These are phyloP conservation scores for Istiophorus platypterus DNA, from an alignment of 2,113 vertebrate genomes.

Conservation along the genomic window DNA sequence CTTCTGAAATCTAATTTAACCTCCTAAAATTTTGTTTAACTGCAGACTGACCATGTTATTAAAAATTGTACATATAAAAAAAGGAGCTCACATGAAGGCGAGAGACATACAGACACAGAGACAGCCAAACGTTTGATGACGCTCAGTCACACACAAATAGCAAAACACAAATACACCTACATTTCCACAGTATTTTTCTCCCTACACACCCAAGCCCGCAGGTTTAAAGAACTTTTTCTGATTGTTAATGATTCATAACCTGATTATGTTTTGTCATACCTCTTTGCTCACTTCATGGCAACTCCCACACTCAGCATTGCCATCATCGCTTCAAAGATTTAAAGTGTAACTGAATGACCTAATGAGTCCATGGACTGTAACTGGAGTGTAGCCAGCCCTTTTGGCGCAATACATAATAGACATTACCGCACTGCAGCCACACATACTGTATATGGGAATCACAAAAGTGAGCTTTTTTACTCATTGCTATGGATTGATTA, in stretches of 20 bases:
- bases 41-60: constrained; percentile 23
- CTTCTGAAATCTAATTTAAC: constrained; percentile 66
- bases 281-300: constrained; percentile 18
- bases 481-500: constrained; percentile 11
- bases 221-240: constrained; percentile 1
- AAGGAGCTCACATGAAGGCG: constrained; percentile 4
- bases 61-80: constrained; percentile 29
- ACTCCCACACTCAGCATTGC: neutral
- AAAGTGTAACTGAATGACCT: constrained; percentile 32
- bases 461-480: constrained; percentile 9
- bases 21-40: constrained; percentile 58
- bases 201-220: neutral
- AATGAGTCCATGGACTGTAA: constrained; percentile 22
- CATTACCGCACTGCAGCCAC: neutral
- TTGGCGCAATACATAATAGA: neutral
- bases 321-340: constrained; percentile 14
- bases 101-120: neutral
- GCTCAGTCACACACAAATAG: constrained; percentile 5
- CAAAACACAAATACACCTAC: neutral
- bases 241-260: constrained; percentile 36
- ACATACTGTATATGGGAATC: neutral
- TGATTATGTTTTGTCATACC: neutral
- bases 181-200: neutral
- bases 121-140: neutral
- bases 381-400: neutral